Conservation (phyloP, 1,140 invertebrate species). For the Philotrypesis tridentata region DNA sequence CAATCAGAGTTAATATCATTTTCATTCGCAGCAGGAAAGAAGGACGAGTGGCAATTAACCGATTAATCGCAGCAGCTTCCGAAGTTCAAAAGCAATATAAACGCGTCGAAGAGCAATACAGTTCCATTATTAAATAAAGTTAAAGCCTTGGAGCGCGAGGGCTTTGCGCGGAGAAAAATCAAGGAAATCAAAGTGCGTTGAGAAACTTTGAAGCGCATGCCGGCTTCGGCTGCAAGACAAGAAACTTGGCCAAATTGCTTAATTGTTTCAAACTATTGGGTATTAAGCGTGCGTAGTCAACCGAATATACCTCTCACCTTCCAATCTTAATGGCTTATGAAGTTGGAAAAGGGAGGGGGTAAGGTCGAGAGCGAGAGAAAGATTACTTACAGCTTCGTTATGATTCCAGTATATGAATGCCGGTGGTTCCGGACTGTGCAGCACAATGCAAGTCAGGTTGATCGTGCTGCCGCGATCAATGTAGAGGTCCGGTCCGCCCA, state of each 20-base stretch:
- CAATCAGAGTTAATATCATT: too few relatives aligned
- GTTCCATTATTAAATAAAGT: slow-evolving; percentile 9
- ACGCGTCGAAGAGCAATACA: background rate
- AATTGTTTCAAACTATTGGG: slow-evolving; percentile 41
- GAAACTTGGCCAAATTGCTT: slow-evolving; percentile 39
- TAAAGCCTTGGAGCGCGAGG: background rate
- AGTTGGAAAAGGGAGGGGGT: slow-evolving; percentile 13
- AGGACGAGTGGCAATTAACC: background rate
- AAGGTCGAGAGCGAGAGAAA: background rate
- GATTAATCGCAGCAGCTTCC: background rate
- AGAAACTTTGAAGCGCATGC: slow-evolving; percentile 3
- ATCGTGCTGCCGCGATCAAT: slow-evolving; percentile 94
- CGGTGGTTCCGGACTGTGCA: slow-evolving; percentile 91
- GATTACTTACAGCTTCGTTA: slow-evolving; percentile 85
- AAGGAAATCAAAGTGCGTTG: slow-evolving; percentile 12
- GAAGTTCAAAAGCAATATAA: background rate
- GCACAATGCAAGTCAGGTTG: slow-evolving; percentile 92
- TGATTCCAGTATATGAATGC: slow-evolving; percentile 96
- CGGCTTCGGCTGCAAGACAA: background rate
- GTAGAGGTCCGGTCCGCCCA: slow-evolving; percentile 91
- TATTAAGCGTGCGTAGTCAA: slow-evolving; percentile 19
- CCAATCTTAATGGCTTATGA: slow-evolving; percentile 45
- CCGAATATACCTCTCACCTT: background rate
- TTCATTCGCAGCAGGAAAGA: background rate
- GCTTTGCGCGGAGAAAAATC: background rate